A percentile compares a stretch with the other conserved stretches of the same genome.
phyloP scores from a whole-genome alignment of 2,797 vertebrate species.

The Lemur catta region DNA sequence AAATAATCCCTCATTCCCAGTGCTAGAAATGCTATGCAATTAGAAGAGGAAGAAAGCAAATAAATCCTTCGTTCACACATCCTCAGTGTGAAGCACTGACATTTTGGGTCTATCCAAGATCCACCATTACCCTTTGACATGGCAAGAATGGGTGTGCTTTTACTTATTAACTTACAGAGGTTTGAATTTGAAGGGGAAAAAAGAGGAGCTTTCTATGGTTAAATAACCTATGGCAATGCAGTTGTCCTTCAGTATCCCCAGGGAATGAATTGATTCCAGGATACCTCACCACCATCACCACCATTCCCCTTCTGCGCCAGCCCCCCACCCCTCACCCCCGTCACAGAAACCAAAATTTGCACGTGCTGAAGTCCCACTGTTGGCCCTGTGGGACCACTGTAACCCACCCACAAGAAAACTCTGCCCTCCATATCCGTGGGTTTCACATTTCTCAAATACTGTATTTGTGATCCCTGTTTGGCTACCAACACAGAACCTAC shows the following conservation, averaged over 20 bases:
- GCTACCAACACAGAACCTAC: not conserved
- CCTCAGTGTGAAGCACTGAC: not conserved
- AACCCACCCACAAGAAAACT: not conserved
- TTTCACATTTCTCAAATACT: not conserved
- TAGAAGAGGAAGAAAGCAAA: not conserved
- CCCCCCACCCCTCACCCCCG: not conserved
- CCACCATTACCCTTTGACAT: not conserved
- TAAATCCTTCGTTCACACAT: not conserved
- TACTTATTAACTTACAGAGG: not conserved
- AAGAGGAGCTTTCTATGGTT: not conserved
- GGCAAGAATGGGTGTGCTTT: not conserved
- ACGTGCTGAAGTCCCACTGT: no score
- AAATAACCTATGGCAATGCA: not conserved
- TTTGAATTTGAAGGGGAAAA: not conserved
- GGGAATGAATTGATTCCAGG: not conserved
- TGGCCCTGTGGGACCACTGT: not conserved
- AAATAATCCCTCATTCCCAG: not conserved
- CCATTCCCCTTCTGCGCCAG: no score
- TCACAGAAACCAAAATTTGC: not conserved
- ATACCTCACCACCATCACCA: no score
- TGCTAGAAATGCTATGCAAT: not conserved
- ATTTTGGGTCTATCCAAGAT: not conserved
- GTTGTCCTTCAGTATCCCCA: not conserved
- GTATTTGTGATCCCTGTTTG: not conserved
- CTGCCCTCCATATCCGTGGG: not conserved